phyloP scores from a whole-genome alignment of 2,888 invertebrate genomes.

The Yponomeuta sedellus region DNA sequence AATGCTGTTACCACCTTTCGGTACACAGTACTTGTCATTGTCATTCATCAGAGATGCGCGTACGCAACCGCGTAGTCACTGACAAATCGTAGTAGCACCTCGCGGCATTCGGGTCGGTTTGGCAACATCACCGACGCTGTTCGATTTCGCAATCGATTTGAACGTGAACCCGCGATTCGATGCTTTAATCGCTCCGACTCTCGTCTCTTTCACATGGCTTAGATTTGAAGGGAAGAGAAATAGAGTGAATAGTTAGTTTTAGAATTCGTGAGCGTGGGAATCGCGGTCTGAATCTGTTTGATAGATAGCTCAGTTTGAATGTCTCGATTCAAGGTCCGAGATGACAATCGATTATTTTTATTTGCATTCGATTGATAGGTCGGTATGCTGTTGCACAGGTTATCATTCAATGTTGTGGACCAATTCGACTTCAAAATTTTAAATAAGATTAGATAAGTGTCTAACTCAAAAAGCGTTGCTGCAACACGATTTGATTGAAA shows the following conservation, averaged over 20 bases:
- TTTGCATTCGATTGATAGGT: conserved; percentile 9
- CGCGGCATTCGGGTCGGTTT: conserved; percentile 22
- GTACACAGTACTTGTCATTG: not conserved
- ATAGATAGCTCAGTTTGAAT: conserved; percentile 27
- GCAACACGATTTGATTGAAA: no score
- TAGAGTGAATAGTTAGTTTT: not conserved
- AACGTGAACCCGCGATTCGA: conserved; percentile 32
- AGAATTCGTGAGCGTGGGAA: not conserved
- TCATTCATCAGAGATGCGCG: conserved; percentile 3
- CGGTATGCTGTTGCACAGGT: conserved; percentile 8
- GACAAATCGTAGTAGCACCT: conserved; percentile 16
- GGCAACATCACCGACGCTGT: conserved; percentile 23
- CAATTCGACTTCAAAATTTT: not conserved
- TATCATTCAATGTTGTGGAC: not conserved
- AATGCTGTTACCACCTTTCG: not conserved
- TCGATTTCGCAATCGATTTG: conserved; percentile 41
- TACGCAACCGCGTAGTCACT: conserved; percentile 8
- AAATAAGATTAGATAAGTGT: not conserved
- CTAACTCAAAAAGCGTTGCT: not conserved
- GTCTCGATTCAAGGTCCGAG: conserved; percentile 39
- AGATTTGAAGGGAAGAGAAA: not conserved
- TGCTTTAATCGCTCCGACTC: not conserved
- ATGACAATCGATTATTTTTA: conserved; percentile 35
- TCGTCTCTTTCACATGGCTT: not conserved
- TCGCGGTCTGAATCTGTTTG: conserved; percentile 45